Evolutionary conservation across 1,140 invertebrate species (phyloP), one percentile per base, ranked within the genome.

Genomic region (Bilobella aurantiaca): DNA sequence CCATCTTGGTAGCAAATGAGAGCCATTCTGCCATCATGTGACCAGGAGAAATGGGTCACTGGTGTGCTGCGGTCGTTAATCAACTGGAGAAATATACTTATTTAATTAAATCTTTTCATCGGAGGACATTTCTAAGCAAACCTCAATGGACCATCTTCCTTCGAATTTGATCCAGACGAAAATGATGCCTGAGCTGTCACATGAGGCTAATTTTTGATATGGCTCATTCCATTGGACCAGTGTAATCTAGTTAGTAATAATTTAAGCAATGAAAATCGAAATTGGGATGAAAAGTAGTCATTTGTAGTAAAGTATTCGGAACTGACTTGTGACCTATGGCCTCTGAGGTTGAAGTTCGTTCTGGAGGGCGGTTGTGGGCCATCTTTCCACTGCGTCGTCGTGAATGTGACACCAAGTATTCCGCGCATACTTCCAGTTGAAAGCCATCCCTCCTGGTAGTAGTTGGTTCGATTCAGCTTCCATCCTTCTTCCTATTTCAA

Each of bases 111-210:
- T 23, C 25, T 16, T 5, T 53, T 8, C 8, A 53, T 23, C 8
- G 49, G 49, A 53, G 25, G 49, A 5, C 49, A 23, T 53, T 53
- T 16, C 8, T 42, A 12, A 12, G 34, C 34, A 8, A 42, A 53
- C 49, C 79, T 99, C 96, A 70, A 98, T 97, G 65, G 93, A 97
- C 96, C 96, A 99, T 16, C 95, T 83, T 5, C 95, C 94, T 76
- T 98, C 96, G 77, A 98, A 98, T 76, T 97, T 97, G 69, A 97
- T 97, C 61, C 96, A 98, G 3, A 99, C 93, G 78, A 98, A 99
- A 74, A 98, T 98, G 31, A 98, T 92, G 16, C 96, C 96, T 0
- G 91, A 94, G 73, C 88, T 92, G 81, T 98, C 96, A 79, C 95
- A 98, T 3, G 94, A 96, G 1, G 95, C 95, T 64, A 99, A 76